Evolutionary conservation across 1,140 invertebrate genomes (phyloP).

Genomic region (Zelostemma sp.): DNA sequence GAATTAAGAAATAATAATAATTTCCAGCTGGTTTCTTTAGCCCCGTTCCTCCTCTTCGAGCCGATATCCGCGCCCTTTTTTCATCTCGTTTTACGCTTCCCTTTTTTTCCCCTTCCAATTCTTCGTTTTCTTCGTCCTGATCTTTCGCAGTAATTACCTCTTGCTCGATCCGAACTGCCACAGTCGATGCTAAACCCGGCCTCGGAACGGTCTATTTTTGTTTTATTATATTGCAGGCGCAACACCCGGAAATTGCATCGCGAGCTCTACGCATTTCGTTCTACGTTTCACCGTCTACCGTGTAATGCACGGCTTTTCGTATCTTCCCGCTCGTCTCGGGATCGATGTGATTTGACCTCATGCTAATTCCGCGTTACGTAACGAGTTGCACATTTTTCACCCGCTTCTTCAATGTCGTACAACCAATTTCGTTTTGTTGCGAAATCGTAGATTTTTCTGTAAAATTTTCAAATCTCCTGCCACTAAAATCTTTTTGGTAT

Average conservation of each 20-base stretch:
- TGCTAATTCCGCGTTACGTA: constrained; percentile 18
- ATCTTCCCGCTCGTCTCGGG: constrained; percentile 3
- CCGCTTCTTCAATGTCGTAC: too few species aligned
- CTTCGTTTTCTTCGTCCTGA: constrained; percentile 20
- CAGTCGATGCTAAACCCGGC: constrained; percentile 28
- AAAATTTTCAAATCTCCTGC: too few species aligned
- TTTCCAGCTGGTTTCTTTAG: constrained; percentile 47
- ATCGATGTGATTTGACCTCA: constrained; percentile 32
- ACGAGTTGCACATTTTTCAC: too few species aligned
- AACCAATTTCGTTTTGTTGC: too few species aligned
- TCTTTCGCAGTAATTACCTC: constrained; percentile 46
- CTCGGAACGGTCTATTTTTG: constrained; percentile 46
- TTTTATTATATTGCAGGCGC: constrained; percentile 47
- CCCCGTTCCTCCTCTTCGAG: background rate
- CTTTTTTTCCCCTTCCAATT: constrained; percentile 5
- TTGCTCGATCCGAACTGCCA: constrained; percentile 21
- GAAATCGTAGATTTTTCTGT: too few species aligned
- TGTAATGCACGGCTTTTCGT: constrained; percentile 1
- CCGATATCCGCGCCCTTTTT: background rate
- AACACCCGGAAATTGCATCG: constrained; percentile 50
- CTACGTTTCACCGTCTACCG: constrained; percentile 19
- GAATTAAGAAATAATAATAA: constrained; percentile 62
- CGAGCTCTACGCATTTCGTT: constrained; percentile 24
- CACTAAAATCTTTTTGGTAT: too few species aligned
- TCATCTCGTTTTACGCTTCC: constrained; percentile 2